phyloP scores from a whole-genome alignment of 2,113 vertebrate genomes.

The Nothocercus nigrocapillus region DNA sequence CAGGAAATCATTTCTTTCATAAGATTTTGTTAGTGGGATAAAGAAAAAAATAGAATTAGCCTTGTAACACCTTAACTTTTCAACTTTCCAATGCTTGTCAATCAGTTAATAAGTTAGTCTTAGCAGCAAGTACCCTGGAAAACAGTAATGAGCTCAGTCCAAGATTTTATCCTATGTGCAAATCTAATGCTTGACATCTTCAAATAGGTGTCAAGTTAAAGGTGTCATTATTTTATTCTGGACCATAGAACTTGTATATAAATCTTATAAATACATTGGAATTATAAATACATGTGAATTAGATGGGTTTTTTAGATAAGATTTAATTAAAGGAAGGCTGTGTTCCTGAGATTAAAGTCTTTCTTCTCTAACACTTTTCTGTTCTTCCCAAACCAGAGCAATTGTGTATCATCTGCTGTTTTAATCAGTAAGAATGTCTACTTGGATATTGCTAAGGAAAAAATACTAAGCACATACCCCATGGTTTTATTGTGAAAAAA shows the following conservation, averaged over 20 bases:
- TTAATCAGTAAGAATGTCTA: background rate
- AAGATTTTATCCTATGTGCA: background rate
- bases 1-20: background rate
- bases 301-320: background rate
- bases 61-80: background rate
- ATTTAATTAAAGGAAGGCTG: conserved; percentile 10
- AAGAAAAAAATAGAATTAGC: background rate
- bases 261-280: background rate
- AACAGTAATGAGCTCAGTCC: background rate
- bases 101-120: background rate
- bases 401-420: background rate
- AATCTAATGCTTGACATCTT: background rate
- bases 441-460: background rate
- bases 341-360: background rate
- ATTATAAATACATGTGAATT: background rate
- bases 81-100: background rate
- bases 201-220: background rate
- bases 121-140: background rate
- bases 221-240: background rate
- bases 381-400: background rate
- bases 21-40: background rate
- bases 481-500: too few species aligned
- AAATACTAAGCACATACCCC: too few species aligned
- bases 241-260: background rate
- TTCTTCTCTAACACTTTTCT: background rate